Conservation (phyloP, 1,140 invertebrate genomes). For the Venustaconcha ellipsiformis region DNA sequence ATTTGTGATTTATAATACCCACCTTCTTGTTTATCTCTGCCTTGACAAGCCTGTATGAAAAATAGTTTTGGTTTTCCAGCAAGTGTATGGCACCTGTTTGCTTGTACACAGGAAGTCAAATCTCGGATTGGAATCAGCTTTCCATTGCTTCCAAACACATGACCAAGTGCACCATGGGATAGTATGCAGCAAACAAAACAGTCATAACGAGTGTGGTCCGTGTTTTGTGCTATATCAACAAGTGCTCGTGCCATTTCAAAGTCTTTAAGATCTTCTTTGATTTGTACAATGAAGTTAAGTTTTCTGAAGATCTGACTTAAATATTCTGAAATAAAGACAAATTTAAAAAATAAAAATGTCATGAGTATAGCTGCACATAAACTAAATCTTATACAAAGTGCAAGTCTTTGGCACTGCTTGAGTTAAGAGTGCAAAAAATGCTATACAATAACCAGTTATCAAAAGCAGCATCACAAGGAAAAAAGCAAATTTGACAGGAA, state of each 20-base stretch:
- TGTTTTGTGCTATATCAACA: conserved; percentile 24
- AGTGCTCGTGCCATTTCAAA: conserved; percentile 28
- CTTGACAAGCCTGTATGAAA: conserved; percentile 68
- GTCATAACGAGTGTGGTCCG: conserved; percentile 44
- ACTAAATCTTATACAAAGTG: too few species aligned
- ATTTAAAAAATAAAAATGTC: background rate
- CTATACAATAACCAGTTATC: too few species aligned
- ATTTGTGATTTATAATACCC: background rate
- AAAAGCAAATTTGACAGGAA: too few species aligned
- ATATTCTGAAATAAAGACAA: conserved; percentile 39
- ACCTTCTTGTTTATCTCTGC: conserved; percentile 56
- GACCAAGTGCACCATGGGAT: conserved; percentile 57
- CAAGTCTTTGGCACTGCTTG: too few species aligned
- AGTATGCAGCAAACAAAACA: conserved; percentile 60
- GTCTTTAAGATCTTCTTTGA: conserved; percentile 30
- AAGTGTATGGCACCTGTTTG: conserved; percentile 50
- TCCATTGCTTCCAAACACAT: conserved; percentile 59
- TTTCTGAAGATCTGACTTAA: conserved; percentile 40
- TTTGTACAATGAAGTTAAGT: conserved; percentile 38
- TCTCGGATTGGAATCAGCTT: conserved; percentile 43
- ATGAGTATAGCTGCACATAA: too few species aligned
- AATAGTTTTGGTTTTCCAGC: conserved; percentile 67
- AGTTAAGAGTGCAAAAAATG: too few species aligned
- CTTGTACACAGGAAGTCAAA: conserved; percentile 54
- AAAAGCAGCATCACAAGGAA: too few species aligned